A percentile compares a stretch with the other conserved stretches of the same genome.
Evolutionary conservation across 1,140 invertebrate genomes (phyloP).

Genomic region (Drosophila kohkoa): DNA sequence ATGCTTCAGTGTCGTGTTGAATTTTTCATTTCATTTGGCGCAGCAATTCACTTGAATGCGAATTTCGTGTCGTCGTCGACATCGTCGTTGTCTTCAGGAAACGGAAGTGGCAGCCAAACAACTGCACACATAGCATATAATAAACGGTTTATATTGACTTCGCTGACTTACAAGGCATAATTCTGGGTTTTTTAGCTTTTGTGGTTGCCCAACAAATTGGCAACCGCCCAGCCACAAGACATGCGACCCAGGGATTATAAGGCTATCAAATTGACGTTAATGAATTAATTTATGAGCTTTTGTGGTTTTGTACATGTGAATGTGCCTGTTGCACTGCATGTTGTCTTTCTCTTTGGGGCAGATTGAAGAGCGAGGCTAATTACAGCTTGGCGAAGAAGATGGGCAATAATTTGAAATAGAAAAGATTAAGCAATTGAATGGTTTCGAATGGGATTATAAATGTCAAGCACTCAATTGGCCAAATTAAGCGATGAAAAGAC

Average conservation of each 20-base stretch:
- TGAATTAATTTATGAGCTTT: conserved; percentile 80
- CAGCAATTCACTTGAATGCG: conserved; percentile 82
- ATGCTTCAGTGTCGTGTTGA: conserved; percentile 69
- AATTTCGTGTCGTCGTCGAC: conserved; percentile 77
- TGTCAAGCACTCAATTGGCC: conserved; percentile 17
- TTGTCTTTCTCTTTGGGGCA: not conserved
- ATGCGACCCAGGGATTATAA: conserved; percentile 58
- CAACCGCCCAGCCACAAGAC: conserved; percentile 28
- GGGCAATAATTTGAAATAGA: conserved; percentile 28
- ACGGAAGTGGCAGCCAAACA: conserved; percentile 78
- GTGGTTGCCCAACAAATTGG: conserved; percentile 45
- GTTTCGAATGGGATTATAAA: conserved; percentile 13
- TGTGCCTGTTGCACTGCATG: conserved; percentile 58
- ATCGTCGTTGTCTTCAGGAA: conserved; percentile 61
- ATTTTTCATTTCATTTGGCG: conserved; percentile 84
- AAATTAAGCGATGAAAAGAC: not conserved
- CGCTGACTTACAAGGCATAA: conserved; percentile 35
- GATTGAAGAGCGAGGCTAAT: conserved; percentile 45
- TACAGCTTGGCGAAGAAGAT: not conserved
- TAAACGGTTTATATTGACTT: conserved; percentile 74
- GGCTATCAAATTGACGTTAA: conserved; percentile 80
- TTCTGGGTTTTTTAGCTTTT: conserved; percentile 44
- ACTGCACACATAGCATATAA: conserved; percentile 70
- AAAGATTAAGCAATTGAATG: conserved; percentile 16
- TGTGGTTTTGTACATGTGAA: conserved; percentile 34